These are phyloP conservation scores for Haliclona indistincta DNA, from an alignment of 37 sponge, comb jelly and placozoan genomes.

Conservation along the genomic window DNA sequence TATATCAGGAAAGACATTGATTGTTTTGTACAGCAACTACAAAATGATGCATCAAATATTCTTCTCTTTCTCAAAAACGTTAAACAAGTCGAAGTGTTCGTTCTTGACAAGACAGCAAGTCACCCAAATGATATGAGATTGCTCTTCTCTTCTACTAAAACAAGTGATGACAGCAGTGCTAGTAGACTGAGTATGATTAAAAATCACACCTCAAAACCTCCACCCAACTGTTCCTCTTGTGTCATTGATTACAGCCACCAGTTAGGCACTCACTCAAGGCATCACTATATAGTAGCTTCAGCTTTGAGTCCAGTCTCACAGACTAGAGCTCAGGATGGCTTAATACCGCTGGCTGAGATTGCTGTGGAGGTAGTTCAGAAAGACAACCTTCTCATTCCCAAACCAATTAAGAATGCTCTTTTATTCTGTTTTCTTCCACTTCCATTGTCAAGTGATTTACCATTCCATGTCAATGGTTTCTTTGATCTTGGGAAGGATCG, in stretches of 20 bases:
- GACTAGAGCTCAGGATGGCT: slow-evolving; percentile 3
- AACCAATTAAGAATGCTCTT: not conserved
- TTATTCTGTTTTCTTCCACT: slow-evolving; percentile 69
- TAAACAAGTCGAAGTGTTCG: slow-evolving; percentile 39
- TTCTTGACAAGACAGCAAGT: slow-evolving; percentile 5
- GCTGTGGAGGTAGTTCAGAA: not conserved
- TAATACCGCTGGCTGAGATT: slow-evolving; percentile 32
- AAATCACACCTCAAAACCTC: not conserved
- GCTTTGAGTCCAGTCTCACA: not conserved
- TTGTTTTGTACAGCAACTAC: slow-evolving; percentile 9
- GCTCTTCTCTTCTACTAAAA: not conserved
- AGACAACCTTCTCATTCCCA: not conserved
- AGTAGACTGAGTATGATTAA: not conserved
- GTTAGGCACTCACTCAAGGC: not conserved
- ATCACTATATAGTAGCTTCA: slow-evolving; percentile 24
- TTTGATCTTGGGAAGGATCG: slow-evolving; percentile 64
- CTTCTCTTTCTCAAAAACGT: slow-evolving; percentile 64
- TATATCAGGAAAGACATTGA: slow-evolving; percentile 9
- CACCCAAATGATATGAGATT: not conserved
- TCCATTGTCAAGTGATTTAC: slow-evolving; percentile 24
- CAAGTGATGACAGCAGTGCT: not conserved
- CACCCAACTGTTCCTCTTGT: not conserved
- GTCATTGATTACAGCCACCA: not conserved
- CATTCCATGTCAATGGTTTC: slow-evolving; percentile 57
- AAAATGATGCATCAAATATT: slow-evolving; percentile 29